Base-by-base conservation (phyloP, 2,113 vertebrate species). In the Sinocyclocheilus maitianheensis region DNA sequence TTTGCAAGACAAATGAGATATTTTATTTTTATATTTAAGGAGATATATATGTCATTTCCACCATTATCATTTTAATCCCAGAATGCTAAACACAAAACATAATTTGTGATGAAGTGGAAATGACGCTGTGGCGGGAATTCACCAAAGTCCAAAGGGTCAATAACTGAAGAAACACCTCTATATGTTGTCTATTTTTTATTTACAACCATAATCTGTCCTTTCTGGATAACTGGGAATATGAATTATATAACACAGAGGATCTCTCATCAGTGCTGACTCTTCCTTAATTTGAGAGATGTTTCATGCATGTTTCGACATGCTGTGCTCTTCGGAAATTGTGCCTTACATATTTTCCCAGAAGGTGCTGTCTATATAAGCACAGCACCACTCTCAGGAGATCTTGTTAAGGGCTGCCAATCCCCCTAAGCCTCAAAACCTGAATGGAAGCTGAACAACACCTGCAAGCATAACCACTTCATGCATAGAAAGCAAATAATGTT, bases 371-470 rank as follows among this genome's bases (percentile, higher is more conserved):
- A 78, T 58, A 71, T 58, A 71, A 84, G 82, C 53, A 86, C 67
- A 46, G 67, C 58, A 62, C 24, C 65, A 7, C 63, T 90, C 91
- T 89, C 91, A 76, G 22, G 86, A 88, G 92, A 91, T 85, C 90
- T 92, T 72, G 79, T 94, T 93, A 93, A 65, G 51, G 77, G 62
- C 72, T 63, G 24, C 69, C 43, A 77, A 83, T 22, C 30, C 58
- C 84, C 62, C 60, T 22, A 81, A 60, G 77, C 48, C 46, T 75
- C 43, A 78, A 20, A 69, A 30, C 55, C 81, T 14, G n/a, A 43
- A 76, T 46, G 14, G 14, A 60, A 48, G 18, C 81, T 69, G 63
- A 83, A 71, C 81, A 83, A 22, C 81, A 37, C 30, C 30, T 30
- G 76, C 72, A 48, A 75, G 18, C 53, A 40, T 2, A 2, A 79